These are phyloP conservation scores for Anguilla anguilla DNA, from an alignment of 2,797 vertebrate species.

Conservation along the genomic window DNA sequence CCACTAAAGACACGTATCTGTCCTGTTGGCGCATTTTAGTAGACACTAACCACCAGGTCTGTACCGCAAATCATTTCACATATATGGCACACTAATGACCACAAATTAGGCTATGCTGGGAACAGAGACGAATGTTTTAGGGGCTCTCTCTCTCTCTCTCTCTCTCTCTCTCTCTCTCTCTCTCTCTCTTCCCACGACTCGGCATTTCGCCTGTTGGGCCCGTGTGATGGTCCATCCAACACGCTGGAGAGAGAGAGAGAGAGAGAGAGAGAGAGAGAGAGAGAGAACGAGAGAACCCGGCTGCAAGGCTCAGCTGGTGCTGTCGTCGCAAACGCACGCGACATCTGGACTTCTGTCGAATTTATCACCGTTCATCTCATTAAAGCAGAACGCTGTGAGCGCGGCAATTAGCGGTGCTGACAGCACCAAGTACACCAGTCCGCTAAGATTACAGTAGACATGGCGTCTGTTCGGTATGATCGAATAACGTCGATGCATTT, in stretches of 20 bases:
- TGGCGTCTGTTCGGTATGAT: background rate
- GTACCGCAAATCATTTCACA: background rate
- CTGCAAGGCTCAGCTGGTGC: background rate
- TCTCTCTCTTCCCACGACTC: background rate
- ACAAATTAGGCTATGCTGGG: background rate
- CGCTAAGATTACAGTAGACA: background rate
- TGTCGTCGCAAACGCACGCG: background rate
- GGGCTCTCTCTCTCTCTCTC: background rate
- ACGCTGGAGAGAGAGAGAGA: background rate
- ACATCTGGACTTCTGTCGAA: constrained; percentile 9
- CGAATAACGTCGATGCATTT: background rate
- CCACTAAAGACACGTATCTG: background rate
- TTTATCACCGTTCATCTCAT: background rate
- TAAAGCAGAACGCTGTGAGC: background rate
- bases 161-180: background rate
- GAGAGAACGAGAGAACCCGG: background rate
- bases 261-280: background rate
- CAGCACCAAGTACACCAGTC: background rate
- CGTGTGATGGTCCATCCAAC: background rate
- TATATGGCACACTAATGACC: background rate
- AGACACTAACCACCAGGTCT: background rate
- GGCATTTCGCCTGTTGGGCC: background rate
- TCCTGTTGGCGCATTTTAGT: background rate
- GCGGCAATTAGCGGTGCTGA: background rate
- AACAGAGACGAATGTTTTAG: background rate